Conservation (phyloP, 2,113 vertebrate species). For the Rhombomys opimus region DNA sequence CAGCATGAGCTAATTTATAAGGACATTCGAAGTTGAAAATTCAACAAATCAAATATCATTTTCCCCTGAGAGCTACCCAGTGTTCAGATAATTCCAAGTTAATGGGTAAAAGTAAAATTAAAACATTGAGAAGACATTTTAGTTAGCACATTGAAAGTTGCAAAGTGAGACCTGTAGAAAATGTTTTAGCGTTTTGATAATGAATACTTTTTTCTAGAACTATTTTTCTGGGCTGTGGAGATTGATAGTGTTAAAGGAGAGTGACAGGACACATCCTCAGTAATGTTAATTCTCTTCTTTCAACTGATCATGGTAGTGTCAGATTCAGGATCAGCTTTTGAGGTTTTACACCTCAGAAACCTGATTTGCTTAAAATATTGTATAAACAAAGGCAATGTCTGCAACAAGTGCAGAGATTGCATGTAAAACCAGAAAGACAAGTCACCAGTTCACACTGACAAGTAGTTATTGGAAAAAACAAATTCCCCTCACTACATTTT, state of each 20-base stretch:
- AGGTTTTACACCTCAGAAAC: background rate
- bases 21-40: slow-evolving; percentile 82
- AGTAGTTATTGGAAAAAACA: background rate
- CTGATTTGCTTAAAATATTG: background rate
- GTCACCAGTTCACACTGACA: background rate
- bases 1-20: slow-evolving; percentile 81
- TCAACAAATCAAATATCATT: slow-evolving; percentile 52
- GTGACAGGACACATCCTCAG: background rate
- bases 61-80: background rate
- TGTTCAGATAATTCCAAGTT: background rate
- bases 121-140: background rate
- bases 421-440: background rate
- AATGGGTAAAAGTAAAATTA: background rate
- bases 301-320: background rate
- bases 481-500: background rate
- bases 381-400: background rate
- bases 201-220: background rate
- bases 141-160: background rate
- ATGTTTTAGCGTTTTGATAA: slow-evolving; percentile 43
- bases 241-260: background rate
- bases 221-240: background rate
- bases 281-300: background rate
- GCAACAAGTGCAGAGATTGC: background rate
- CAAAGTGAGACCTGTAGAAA: background rate
- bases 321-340: background rate